Evolutionary conservation across 2,113 vertebrate genomes (phyloP).

Genomic region (Archilochus colubris): DNA sequence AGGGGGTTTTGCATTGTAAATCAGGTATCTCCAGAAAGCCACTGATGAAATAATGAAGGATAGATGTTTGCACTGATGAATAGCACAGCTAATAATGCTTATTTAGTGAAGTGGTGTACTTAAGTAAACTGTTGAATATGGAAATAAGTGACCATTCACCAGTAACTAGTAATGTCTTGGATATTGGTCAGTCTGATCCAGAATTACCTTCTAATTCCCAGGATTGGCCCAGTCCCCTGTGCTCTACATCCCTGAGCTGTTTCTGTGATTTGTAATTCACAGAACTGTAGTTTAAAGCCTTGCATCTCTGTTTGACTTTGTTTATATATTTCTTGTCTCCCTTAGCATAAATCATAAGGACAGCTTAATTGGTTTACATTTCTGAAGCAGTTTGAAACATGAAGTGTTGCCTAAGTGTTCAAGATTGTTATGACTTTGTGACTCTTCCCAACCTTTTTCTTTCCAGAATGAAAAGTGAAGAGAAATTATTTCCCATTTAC

Average conservation of each 20-base stretch:
- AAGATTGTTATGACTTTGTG: slow-evolving; percentile 49
- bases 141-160: background rate
- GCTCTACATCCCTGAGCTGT: background rate
- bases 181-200: background rate
- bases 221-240: background rate
- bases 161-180: background rate
- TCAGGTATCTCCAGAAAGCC: slow-evolving; percentile 39
- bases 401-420: slow-evolving; percentile 35
- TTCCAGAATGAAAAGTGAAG: slow-evolving; percentile 31
- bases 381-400: slow-evolving; percentile 49
- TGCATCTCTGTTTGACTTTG: slow-evolving; percentile 48
- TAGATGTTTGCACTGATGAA: slow-evolving; percentile 22
- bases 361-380: slow-evolving; percentile 66
- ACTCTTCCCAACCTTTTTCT: slow-evolving; percentile 31
- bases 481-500: slow-evolving; percentile 41
- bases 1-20: slow-evolving; percentile 25
- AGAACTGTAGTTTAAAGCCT: background rate
- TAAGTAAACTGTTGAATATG: background rate
- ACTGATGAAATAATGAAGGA: background rate
- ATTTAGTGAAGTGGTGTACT: background rate
- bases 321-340: slow-evolving; percentile 55
- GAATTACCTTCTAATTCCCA: background rate
- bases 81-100: background rate
- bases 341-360: slow-evolving; percentile 46
- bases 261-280: slow-evolving; percentile 13